Conservation (phyloP, 30 jellyfish, hydroid and myxozoan genomes). For the Cassiopea andromeda region DNA sequence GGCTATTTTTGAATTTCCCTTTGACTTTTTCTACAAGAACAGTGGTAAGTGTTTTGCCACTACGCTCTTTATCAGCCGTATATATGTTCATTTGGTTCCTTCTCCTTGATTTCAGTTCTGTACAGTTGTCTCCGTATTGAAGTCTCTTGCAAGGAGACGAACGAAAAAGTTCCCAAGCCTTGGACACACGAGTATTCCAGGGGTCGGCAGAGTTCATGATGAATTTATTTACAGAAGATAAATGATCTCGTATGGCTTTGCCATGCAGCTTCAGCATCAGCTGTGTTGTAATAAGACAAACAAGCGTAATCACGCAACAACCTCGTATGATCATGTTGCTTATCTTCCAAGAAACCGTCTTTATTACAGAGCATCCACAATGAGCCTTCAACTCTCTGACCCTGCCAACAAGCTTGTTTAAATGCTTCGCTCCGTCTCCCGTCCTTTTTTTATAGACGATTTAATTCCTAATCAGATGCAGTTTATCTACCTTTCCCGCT, state of each 20-base stretch:
- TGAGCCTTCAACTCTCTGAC: neutral
- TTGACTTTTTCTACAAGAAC: slow-evolving; percentile 65
- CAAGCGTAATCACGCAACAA: slow-evolving; percentile 27
- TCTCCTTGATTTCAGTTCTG: slow-evolving; percentile 53
- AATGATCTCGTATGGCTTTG: slow-evolving; percentile 24
- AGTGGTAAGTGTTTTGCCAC: slow-evolving; percentile 35
- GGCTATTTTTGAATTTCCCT: slow-evolving; percentile 61
- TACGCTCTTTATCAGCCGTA: slow-evolving; percentile 52
- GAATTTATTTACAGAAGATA: slow-evolving; percentile 1
- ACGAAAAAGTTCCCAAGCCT: slow-evolving; percentile 75
- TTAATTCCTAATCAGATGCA: slow-evolving; percentile 30
- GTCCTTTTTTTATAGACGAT: slow-evolving; percentile 9
- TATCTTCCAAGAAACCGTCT: neutral
- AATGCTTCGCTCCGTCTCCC: slow-evolving; percentile 11
- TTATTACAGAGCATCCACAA: neutral
- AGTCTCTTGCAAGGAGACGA: slow-evolving; percentile 72
- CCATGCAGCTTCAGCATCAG: slow-evolving; percentile 23
- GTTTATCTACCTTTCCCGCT: slow-evolving; percentile 31
- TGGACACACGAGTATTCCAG: slow-evolving; percentile 66
- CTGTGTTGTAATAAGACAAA: slow-evolving; percentile 18
- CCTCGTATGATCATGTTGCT: slow-evolving; percentile 38
- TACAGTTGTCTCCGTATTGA: slow-evolving; percentile 79
- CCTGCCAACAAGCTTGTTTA: neutral
- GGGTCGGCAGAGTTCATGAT: slow-evolving; percentile 12
- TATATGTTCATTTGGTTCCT: slow-evolving; percentile 66